Evolutionary conservation across 2,888 invertebrate species (phyloP).

Genomic region (Eurytoma adleriae): DNA sequence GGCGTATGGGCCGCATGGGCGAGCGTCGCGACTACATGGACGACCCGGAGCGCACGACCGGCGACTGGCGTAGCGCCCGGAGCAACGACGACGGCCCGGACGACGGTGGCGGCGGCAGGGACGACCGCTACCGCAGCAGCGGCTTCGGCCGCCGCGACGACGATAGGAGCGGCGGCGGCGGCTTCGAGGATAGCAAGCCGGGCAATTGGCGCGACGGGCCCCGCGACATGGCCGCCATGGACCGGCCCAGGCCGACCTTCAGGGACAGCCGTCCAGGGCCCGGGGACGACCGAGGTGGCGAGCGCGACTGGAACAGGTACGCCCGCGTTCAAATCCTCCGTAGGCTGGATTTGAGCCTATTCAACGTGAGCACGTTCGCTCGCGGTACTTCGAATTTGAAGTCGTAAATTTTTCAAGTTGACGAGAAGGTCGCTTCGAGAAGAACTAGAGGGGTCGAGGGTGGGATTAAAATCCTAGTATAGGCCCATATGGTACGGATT

Average conservation of each 20-base stretch:
- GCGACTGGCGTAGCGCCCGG: conserved; percentile 87
- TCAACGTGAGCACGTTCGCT: too few species aligned
- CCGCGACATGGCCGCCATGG: conserved; percentile 42
- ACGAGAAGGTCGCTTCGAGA: background rate
- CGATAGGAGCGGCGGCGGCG: conserved; percentile 30
- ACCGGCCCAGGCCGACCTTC: conserved; percentile 67
- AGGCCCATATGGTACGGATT: too few species aligned
- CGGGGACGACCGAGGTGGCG: conserved; percentile 57
- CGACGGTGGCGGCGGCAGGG: conserved; percentile 40
- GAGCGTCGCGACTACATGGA: conserved; percentile 77
- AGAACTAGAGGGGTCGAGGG: too few species aligned
- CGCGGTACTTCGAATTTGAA: too few species aligned
- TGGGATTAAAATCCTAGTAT: too few species aligned
- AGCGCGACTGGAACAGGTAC: conserved; percentile 59
- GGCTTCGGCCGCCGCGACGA: conserved; percentile 43
- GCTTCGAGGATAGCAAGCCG: conserved; percentile 67
- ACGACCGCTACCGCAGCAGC: conserved; percentile 39
- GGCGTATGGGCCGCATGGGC: conserved; percentile 78
- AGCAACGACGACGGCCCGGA: conserved; percentile 74
- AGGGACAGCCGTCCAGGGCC: conserved; percentile 55
- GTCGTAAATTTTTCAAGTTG: background rate
- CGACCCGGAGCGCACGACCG: conserved; percentile 83
- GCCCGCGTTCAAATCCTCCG: too few species aligned
- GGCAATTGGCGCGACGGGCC: conserved; percentile 71
- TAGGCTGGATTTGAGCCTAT: too few species aligned